Evolutionary conservation across 2,888 invertebrate species (phyloP).

Genomic region (Phengaris arion): DNA sequence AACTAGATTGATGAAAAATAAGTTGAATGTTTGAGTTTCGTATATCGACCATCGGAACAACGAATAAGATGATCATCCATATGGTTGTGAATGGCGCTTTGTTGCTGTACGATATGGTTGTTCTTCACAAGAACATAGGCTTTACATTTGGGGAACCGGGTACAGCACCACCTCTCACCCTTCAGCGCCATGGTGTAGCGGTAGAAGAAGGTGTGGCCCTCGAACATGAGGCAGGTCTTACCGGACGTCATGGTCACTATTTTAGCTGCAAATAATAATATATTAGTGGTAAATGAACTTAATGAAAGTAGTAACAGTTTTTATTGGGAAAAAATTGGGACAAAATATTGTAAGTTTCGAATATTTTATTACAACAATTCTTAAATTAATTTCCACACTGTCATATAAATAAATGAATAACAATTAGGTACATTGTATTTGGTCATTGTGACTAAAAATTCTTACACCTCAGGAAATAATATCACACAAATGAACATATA

Average conservation of each 20-base stretch:
- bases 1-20: not conserved
- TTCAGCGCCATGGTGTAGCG: slow-evolving; percentile 44
- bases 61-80: slow-evolving; percentile 33
- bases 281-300: not conserved
- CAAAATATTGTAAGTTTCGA: not conserved
- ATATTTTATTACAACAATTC: not conserved
- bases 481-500: no score
- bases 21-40: slow-evolving; percentile 33
- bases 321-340: not conserved
- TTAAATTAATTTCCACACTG: not conserved
- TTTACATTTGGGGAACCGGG: slow-evolving; percentile 44
- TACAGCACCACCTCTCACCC: slow-evolving; percentile 45
- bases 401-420: not conserved
- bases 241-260: slow-evolving; percentile 25
- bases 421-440: not conserved
- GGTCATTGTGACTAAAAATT: not conserved
- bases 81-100: slow-evolving; percentile 41
- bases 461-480: not conserved
- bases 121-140: slow-evolving; percentile 39
- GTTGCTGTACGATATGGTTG: slow-evolving; percentile 29
- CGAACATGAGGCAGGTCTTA: slow-evolving; percentile 43
- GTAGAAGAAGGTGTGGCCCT: slow-evolving; percentile 56
- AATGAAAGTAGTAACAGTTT: no score
- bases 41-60: slow-evolving; percentile 41
- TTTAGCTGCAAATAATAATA: slow-evolving; percentile 12